phyloP scores from a whole-genome alignment of 2,888 invertebrate species.

The Chrysina gloriosa region DNA sequence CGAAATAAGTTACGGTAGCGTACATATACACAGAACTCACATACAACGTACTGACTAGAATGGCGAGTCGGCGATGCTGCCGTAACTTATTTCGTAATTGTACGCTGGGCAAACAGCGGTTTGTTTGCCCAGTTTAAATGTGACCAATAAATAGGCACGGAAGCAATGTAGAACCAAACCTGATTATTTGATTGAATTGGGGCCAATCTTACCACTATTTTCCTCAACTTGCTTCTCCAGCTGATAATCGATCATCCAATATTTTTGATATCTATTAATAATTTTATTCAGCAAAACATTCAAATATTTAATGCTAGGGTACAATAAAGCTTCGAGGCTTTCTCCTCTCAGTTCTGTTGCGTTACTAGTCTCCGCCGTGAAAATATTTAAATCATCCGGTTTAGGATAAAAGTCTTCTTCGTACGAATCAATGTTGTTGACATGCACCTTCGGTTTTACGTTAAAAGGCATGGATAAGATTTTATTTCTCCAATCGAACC shows the following conservation, averaged over 20 bases:
- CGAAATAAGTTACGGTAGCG: no score
- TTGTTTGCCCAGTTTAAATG: no score
- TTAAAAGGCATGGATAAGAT: constrained; percentile 50
- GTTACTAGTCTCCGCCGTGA: constrained; percentile 22
- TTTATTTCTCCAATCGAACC: constrained; percentile 52
- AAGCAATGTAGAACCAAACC: no score
- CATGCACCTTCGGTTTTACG: constrained; percentile 34
- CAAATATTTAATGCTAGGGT: constrained; percentile 49
- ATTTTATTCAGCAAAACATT: constrained; percentile 56
- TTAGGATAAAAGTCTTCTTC: constrained; percentile 36
- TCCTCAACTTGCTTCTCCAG: constrained; percentile 48
- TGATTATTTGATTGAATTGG: no score
- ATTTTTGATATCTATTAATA: constrained; percentile 56
- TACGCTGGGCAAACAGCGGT: no score
- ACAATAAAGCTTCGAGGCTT: constrained; percentile 32
- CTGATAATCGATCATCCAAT: constrained; percentile 59
- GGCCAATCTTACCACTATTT: constrained; percentile 30
- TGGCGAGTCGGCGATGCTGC: no score
- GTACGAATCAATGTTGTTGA: constrained; percentile 8
- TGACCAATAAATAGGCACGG: no score
- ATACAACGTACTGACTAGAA: no score
- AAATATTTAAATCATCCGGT: constrained; percentile 40
- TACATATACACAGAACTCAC: no score
- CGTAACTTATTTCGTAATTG: no score
- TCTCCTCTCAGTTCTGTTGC: constrained; percentile 14